phyloP scores from a whole-genome alignment of 2,797 vertebrate genomes.

The Merluccius polli region DNA sequence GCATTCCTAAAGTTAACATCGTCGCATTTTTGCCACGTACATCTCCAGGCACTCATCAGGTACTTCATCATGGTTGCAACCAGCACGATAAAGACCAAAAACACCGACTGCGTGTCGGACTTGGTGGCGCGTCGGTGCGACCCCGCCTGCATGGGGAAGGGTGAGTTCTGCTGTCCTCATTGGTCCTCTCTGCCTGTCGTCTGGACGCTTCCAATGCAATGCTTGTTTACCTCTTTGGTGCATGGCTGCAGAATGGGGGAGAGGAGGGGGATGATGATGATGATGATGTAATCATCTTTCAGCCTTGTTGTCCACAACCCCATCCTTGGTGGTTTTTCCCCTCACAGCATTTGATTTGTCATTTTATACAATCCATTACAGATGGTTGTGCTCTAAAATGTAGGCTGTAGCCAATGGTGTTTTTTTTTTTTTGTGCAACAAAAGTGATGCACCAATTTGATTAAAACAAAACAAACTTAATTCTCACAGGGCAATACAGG shows the following conservation, averaged over 20 bases:
- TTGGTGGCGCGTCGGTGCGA: conserved; percentile 59
- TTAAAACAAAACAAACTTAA: background rate
- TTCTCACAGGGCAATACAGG: background rate
- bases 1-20: no score
- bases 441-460: background rate
- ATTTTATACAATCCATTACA: background rate
- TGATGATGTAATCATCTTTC: conserved; percentile 33
- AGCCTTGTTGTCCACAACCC: background rate
- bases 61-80: conserved; percentile 71
- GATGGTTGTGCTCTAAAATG: background rate
- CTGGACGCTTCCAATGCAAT: conserved; percentile 41
- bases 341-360: no score
- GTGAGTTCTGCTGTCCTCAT: conserved; percentile 44
- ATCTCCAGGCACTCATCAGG: conserved; percentile 22
- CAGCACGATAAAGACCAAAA: conserved; percentile 70
- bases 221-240: conserved; percentile 63
- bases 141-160: conserved; percentile 67
- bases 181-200: conserved; percentile 4
- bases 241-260: conserved; percentile 57
- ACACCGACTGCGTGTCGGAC: conserved; percentile 58
- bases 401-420: background rate
- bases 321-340: no score
- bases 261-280: background rate
- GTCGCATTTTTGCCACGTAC: background rate
- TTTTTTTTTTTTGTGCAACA: background rate